Percentiles rank a stretch among this genome's conserved stretches.
phyloP scores from a whole-genome alignment of 2,888 invertebrate genomes.

The Hemithea aestivaria region DNA sequence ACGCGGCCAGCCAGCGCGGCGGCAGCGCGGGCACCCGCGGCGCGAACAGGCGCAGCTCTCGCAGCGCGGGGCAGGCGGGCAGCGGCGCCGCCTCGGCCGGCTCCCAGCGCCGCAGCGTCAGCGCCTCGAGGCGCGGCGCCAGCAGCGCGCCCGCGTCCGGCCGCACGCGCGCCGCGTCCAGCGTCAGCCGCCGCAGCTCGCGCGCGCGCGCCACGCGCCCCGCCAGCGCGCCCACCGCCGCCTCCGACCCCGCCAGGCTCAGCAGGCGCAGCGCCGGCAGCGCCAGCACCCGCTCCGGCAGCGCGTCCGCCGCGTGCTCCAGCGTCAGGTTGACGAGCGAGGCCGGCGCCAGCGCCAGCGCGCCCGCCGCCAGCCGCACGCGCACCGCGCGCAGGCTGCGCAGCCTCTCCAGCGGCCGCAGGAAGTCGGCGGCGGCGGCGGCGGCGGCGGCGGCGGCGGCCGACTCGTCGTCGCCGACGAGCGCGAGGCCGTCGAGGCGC shows the following conservation, averaged over 20 bases:
- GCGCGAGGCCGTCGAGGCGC: conserved; percentile 14
- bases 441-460: conserved; percentile 16
- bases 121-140: conserved; percentile 12
- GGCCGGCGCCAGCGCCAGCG: conserved; percentile 5
- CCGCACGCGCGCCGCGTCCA: conserved; percentile 17
- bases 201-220: conserved; percentile 7
- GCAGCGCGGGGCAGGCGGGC: conserved; percentile 4
- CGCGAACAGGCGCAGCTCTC: conserved; percentile 15
- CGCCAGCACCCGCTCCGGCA: neutral
- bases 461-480: conserved; percentile 9
- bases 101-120: neutral
- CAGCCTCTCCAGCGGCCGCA: too few relatives aligned
- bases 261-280: conserved; percentile 12
- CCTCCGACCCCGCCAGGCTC: conserved; percentile 20
- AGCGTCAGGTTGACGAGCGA: conserved; percentile 9
- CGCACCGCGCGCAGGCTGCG: conserved; percentile 1
- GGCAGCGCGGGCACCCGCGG: conserved; percentile 21
- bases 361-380: conserved; percentile 8
- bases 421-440: conserved; percentile 5
- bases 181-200: conserved; percentile 18
- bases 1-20: conserved; percentile 5
- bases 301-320: conserved; percentile 7
- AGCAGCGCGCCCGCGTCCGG: conserved; percentile 9
- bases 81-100: too few relatives aligned
- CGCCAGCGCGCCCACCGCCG: conserved; percentile 5